Conservation (phyloP, 2,888 invertebrate species). For the Tolmerus cingulatus region DNA sequence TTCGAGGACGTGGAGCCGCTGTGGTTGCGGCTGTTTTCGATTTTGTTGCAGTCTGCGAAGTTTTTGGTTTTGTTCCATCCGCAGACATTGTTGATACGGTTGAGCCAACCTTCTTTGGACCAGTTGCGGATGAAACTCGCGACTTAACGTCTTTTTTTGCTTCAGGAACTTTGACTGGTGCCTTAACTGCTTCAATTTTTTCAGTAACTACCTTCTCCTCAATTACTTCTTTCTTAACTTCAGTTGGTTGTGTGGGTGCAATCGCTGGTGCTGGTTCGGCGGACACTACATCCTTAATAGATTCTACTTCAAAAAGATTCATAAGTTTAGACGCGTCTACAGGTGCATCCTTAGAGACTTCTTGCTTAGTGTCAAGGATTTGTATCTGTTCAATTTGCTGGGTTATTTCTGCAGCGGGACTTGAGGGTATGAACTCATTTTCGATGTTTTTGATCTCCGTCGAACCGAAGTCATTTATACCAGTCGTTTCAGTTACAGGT, state of each 20-base stretch:
- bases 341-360: background rate
- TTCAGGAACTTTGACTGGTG: slow-evolving; percentile 38
- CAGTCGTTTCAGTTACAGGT: background rate
- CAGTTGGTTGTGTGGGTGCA: background rate
- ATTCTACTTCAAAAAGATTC: background rate
- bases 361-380: background rate
- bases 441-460: background rate
- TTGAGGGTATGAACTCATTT: background rate
- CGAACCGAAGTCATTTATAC: background rate
- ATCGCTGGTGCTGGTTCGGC: background rate
- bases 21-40: slow-evolving; percentile 43
- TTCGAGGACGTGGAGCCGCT: slow-evolving; percentile 45
- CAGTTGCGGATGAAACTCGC: slow-evolving; percentile 7
- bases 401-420: background rate
- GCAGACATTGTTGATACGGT: slow-evolving; percentile 39
- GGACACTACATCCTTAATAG: background rate
- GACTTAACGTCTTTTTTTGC: slow-evolving; percentile 41
- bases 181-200: background rate
- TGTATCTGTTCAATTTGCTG: background rate
- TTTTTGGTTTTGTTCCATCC: slow-evolving; percentile 44
- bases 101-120: slow-evolving; percentile 43
- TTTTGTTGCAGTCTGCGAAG: slow-evolving; percentile 41
- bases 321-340: background rate
- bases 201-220: slow-evolving; percentile 13
- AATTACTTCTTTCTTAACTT: background rate